A percentile compares a stretch with the other conserved stretches of the same genome.
Evolutionary conservation across 2,797 vertebrate genomes (phyloP).

Genomic region (Chelmon rostratus): DNA sequence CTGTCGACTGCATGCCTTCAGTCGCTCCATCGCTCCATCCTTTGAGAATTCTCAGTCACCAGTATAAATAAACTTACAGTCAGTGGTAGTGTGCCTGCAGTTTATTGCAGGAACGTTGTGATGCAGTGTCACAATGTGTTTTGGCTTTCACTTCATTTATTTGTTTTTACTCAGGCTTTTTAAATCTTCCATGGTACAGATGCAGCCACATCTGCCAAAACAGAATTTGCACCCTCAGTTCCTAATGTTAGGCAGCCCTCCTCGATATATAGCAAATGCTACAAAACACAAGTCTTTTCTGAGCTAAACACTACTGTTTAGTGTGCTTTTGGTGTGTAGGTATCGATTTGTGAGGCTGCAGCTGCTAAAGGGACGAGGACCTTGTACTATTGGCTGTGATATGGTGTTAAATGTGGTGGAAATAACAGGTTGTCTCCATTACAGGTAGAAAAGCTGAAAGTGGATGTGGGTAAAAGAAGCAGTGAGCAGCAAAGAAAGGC

Average conservation of each 20-base stretch:
- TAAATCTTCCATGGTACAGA: not conserved
- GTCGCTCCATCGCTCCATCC: too few species aligned
- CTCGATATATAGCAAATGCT: not conserved
- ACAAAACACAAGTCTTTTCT: not conserved
- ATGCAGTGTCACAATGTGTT: not conserved
- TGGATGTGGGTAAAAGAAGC: slow-evolving; percentile 84
- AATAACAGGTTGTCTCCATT: slow-evolving; percentile 20
- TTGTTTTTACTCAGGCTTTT: not conserved
- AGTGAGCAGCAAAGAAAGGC: slow-evolving; percentile 85
- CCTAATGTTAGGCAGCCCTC: not conserved
- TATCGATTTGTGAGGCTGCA: not conserved
- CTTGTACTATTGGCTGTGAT: not conserved
- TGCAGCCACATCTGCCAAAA: not conserved
- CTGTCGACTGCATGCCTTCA: too few species aligned
- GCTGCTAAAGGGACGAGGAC: not conserved
- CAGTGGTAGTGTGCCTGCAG: too few species aligned
- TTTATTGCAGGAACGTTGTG: too few species aligned
- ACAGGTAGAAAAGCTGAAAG: slow-evolving; percentile 91
- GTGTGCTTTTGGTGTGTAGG: not conserved
- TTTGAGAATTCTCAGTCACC: too few species aligned
- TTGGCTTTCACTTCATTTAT: not conserved
- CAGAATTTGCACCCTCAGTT: not conserved
- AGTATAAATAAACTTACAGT: too few species aligned
- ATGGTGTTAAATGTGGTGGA: not conserved
- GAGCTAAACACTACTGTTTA: not conserved